Evolutionary conservation across 2,797 vertebrate genomes (phyloP).

Genomic region (Acanthurus lineatus): DNA sequence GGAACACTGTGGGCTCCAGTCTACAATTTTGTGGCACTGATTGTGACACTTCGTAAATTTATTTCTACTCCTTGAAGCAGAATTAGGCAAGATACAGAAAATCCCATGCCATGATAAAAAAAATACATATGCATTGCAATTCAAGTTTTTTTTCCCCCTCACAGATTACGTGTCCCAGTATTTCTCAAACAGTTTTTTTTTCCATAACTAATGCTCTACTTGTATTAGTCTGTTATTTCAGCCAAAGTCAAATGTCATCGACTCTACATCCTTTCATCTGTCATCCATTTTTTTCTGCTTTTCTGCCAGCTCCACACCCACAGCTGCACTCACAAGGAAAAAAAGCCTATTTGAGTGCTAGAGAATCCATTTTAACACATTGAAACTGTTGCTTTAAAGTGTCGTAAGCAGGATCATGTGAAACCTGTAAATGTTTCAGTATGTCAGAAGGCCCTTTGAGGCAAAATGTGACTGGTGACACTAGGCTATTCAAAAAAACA

Average conservation of each 20-base stretch:
- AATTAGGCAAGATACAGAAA: constrained; percentile 18
- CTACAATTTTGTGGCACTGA: not conserved
- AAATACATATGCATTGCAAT: constrained; percentile 1
- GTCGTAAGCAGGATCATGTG: not conserved
- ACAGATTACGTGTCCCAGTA: not conserved
- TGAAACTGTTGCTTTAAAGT: constrained; percentile 4
- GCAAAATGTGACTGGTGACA: not conserved
- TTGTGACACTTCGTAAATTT: not conserved
- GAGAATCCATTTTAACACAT: not conserved
- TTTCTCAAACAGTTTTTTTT: constrained; percentile 1
- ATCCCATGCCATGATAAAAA: not conserved
- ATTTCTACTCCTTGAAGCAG: constrained; percentile 2
- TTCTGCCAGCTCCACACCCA: constrained; percentile 10
- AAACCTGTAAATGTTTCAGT: not conserved
- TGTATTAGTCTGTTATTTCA: constrained; percentile 11
- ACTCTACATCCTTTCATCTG: not conserved
- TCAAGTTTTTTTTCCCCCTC: not conserved
- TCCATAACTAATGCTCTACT: not conserved
- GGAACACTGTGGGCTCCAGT: not conserved
- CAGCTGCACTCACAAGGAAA: not conserved
- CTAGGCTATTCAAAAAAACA: not conserved
- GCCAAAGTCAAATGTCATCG: not conserved
- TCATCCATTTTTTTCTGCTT: constrained; percentile 16
- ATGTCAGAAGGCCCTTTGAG: not conserved
- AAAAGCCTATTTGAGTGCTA: not conserved